A percentile compares a stretch with the other conserved stretches of the same genome.
Conservation (phyloP, 2,113 vertebrate genomes). For the Hydrolagus affinis region DNA sequence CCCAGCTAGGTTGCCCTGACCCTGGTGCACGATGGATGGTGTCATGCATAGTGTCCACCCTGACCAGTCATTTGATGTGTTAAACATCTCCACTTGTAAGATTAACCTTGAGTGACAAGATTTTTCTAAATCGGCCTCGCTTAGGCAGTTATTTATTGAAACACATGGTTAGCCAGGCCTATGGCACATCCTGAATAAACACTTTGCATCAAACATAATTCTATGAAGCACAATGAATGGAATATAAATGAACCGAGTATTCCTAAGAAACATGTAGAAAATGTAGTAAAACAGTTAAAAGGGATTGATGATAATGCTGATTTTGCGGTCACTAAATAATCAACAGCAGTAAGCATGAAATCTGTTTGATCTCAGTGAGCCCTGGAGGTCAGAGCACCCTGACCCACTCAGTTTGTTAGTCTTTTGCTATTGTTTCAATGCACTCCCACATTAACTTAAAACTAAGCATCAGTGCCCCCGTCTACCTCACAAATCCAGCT, state of each 20-base stretch:
- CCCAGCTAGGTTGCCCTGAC: too few relatives aligned
- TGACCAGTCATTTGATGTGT: neutral
- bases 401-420: conserved; percentile 57
- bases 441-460: conserved; percentile 62
- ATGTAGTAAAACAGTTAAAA: conserved; percentile 27
- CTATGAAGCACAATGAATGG: neutral
- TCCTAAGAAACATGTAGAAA: neutral
- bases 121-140: neutral
- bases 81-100: neutral
- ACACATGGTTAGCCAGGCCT: neutral
- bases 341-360: conserved; percentile 48
- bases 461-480: conserved; percentile 51
- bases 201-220: neutral
- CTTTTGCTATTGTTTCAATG: conserved; percentile 57
- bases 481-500: conserved; percentile 58
- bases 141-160: too few relatives aligned
- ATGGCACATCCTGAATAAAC: neutral
- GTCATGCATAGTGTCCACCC: neutral
- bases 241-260: conserved; percentile 1
- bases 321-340: conserved; percentile 57
- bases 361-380: conserved; percentile 67
- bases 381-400: conserved; percentile 58
- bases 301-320: conserved; percentile 44
- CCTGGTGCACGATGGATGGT: too few relatives aligned
- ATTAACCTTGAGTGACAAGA: neutral